Percentiles rank a stretch among this genome's conserved stretches.
These are phyloP conservation scores for Phaetusa simplex DNA, from an alignment of 2,113 vertebrate species.

Conservation along the genomic window DNA sequence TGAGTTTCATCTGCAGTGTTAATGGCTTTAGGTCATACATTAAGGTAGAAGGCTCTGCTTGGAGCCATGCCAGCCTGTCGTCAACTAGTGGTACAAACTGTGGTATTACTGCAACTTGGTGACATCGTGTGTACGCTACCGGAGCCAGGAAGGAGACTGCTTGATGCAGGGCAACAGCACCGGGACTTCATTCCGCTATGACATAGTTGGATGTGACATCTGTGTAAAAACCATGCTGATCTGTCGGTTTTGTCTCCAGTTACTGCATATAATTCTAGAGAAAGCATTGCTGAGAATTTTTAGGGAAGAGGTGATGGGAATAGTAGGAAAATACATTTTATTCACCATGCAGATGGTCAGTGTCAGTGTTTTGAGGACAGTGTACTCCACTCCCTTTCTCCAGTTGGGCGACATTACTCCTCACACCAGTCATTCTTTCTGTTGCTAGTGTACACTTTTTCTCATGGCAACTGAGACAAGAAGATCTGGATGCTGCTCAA, in stretches of 20 bases:
- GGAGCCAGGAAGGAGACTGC: neutral
- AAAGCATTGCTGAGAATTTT: neutral
- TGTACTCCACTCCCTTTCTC: neutral
- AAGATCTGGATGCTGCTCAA: neutral
- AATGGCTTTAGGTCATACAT: neutral
- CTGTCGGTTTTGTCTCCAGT: neutral
- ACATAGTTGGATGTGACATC: neutral
- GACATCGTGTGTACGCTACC: accelerated
- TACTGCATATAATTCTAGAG: neutral
- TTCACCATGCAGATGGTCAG: accelerated
- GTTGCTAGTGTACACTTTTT: neutral
- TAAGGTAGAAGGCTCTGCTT: neutral
- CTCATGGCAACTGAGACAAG: neutral
- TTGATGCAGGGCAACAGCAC: neutral
- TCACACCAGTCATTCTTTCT: neutral
- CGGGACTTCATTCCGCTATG: neutral
- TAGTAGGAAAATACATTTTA: no score
- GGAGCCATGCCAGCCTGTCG: no score
- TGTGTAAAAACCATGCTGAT: neutral
- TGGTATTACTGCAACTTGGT: neutral
- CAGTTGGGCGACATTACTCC: neutral
- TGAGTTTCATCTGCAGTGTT: neutral
- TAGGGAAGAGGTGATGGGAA: neutral
- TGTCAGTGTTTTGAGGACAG: neutral
- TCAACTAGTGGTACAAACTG: neutral